A percentile compares a stretch with the other conserved stretches of the same genome.
Evolutionary conservation across 2,888 invertebrate genomes (phyloP).

Genomic region (Tinea trinotella): DNA sequence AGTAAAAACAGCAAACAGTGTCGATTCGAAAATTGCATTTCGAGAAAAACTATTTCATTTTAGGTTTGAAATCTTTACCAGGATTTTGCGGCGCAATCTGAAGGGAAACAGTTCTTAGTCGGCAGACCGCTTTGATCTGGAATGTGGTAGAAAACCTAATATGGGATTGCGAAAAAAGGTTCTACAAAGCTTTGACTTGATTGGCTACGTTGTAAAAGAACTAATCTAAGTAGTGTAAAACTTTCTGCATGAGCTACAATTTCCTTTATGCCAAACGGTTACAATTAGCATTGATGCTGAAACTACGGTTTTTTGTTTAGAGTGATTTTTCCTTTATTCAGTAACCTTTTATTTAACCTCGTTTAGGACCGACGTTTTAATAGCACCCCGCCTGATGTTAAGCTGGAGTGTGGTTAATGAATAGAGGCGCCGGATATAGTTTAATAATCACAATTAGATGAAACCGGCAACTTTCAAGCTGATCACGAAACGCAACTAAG

Average conservation of each 20-base stretch:
- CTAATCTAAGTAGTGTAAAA: background rate
- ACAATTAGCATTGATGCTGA: background rate
- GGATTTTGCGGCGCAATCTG: background rate
- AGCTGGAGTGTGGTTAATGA: too few relatives aligned
- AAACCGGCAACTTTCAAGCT: too few relatives aligned
- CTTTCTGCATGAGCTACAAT: background rate
- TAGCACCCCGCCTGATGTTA: too few relatives aligned
- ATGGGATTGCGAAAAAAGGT: background rate
- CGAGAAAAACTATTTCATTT: background rate
- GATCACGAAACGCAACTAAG: too few relatives aligned
- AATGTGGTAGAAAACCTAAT: background rate
- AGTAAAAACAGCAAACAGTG: too few relatives aligned
- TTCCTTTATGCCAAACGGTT: background rate
- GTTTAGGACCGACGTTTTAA: too few relatives aligned
- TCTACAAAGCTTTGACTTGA: background rate
- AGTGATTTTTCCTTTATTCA: too few relatives aligned
- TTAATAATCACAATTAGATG: too few relatives aligned
- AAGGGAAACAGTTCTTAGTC: background rate
- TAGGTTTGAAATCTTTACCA: background rate
- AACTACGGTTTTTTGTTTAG: too few relatives aligned
- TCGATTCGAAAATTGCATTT: too few relatives aligned
- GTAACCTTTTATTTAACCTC: too few relatives aligned
- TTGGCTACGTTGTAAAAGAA: background rate
- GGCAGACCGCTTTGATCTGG: background rate
- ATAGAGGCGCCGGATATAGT: too few relatives aligned